phyloP scores from a whole-genome alignment of 2,113 vertebrate species.

The Tetraodon nigroviridis region DNA sequence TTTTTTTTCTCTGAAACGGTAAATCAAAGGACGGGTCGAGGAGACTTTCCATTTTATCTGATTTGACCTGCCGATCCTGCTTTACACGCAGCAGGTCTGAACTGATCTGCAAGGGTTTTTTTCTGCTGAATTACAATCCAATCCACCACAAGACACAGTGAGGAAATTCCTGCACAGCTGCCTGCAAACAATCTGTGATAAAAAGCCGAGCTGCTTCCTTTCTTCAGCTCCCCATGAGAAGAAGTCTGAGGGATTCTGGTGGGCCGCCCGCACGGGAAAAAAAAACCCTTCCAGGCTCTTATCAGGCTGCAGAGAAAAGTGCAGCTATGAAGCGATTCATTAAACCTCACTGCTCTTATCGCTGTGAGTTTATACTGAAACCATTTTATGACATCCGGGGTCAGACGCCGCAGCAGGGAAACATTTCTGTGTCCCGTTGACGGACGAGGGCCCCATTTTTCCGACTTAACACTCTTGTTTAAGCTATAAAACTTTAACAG shows the following conservation, averaged over 20 bases:
- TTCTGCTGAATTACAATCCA: neutral
- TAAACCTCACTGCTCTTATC: neutral
- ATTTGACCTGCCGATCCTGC: neutral
- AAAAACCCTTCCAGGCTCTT: neutral
- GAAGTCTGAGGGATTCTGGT: conserved; percentile 1
- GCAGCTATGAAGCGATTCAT: neutral
- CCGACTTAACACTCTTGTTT: too few relatives aligned
- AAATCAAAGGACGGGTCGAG: too few relatives aligned
- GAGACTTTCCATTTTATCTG: neutral
- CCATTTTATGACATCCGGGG: neutral
- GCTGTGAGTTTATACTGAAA: too few relatives aligned
- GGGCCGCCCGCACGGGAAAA: neutral
- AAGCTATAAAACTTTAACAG: too few relatives aligned
- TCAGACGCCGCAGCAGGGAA: neutral
- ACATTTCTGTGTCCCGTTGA: neutral
- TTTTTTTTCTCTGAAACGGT: neutral
- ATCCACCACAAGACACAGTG: neutral
- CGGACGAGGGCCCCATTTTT: too few relatives aligned
- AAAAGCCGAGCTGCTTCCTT: conserved; percentile 3
- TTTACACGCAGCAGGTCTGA: neutral
- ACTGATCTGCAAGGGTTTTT: too few relatives aligned
- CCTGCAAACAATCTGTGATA: neutral
- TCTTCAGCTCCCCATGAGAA: neutral
- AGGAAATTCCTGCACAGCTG: conserved; percentile 2
- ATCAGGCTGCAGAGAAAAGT: neutral